Percentiles rank a stretch among this genome's conserved stretches.
These are phyloP conservation scores for Pionites leucogaster DNA, from an alignment of 2,113 vertebrate species.

Conservation along the genomic window DNA sequence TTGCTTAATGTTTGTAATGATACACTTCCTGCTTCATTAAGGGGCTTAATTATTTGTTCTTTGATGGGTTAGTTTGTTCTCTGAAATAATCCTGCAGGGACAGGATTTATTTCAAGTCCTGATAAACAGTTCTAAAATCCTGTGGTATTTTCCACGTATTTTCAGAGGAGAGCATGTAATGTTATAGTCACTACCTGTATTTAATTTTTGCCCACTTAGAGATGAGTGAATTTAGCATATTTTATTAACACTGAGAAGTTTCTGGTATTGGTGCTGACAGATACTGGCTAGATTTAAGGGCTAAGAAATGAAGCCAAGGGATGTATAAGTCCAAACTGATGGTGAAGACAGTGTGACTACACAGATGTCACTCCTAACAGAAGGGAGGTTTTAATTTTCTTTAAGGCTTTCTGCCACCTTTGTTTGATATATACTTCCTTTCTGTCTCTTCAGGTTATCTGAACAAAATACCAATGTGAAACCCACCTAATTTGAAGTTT, in stretches of 20 bases:
- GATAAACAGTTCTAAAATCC: not conserved
- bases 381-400: not conserved
- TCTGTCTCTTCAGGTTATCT: not conserved
- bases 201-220: not conserved
- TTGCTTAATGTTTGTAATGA: not conserved
- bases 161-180: not conserved
- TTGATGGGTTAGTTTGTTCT: not conserved
- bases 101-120: not conserved
- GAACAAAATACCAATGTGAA: not conserved
- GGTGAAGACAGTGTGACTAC: not conserved
- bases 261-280: not conserved
- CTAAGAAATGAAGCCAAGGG: not conserved
- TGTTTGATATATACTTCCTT: not conserved
- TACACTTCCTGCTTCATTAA: not conserved
- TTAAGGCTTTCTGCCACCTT: not conserved
- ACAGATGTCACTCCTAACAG: not conserved
- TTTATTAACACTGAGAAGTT: not conserved
- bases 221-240: not conserved
- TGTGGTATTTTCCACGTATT: not conserved
- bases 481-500: not conserved
- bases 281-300: not conserved
- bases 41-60: conserved; percentile 12
- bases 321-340: not conserved
- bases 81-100: not conserved
- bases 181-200: not conserved